phyloP scores from a whole-genome alignment of 1,140 invertebrate species.

The Neodiprion lecontei region DNA sequence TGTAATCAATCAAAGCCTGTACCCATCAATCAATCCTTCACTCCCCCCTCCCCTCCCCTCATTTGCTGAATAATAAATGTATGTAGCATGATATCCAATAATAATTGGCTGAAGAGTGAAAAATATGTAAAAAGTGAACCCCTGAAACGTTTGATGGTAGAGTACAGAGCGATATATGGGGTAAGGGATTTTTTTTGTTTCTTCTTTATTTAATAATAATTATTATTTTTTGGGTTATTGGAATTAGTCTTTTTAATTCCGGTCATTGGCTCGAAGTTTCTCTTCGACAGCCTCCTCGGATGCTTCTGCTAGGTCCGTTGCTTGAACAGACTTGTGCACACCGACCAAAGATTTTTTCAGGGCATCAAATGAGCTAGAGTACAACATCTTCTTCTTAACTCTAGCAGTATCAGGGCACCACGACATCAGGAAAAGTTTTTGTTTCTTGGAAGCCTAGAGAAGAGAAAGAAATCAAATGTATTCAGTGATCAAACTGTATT shows the following conservation, averaged over 20 bases:
- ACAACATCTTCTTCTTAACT: constrained; percentile 99
- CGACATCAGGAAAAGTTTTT: constrained; percentile 95
- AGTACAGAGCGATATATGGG: constrained; percentile 51
- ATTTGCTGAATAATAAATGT: constrained; percentile 36
- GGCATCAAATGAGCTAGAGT: constrained; percentile 95
- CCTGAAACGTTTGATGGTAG: constrained; percentile 42
- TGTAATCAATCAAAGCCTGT: constrained; percentile 21
- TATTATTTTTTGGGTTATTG: constrained; percentile 27
- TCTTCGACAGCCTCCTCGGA: constrained; percentile 91
- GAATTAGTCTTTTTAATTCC: constrained; percentile 72
- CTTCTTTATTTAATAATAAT: constrained; percentile 15
- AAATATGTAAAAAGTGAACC: constrained; percentile 59
- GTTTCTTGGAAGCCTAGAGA: constrained; percentile 84
- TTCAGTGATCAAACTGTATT: constrained; percentile 16
- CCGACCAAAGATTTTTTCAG: constrained; percentile 94
- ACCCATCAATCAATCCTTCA: constrained; percentile 30
- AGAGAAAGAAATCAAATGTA: constrained; percentile 12
- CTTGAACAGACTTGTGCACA: constrained; percentile 96
- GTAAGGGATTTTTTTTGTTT: background rate
- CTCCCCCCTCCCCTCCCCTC: constrained; percentile 22
- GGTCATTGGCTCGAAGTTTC: constrained; percentile 89
- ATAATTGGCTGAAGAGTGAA: constrained; percentile 51
- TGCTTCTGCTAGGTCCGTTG: constrained; percentile 90
- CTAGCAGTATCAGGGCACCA: constrained; percentile 97
- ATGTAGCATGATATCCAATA: constrained; percentile 39